These are phyloP conservation scores for Plebejus anna DNA, from an alignment of 2,888 invertebrate genomes.

Conservation along the genomic window DNA sequence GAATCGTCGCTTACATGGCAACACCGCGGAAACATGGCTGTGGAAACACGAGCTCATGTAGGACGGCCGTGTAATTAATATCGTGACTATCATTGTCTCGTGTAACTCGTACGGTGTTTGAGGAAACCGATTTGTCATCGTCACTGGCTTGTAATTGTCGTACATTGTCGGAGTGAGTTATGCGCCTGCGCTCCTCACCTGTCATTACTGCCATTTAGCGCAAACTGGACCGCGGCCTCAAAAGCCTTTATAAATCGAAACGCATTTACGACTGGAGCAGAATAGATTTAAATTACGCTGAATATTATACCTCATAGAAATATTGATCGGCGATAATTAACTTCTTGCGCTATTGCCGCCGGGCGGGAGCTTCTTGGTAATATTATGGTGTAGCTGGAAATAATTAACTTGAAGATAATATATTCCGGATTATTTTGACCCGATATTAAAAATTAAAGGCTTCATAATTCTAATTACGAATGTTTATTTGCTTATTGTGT, in stretches of 20 bases:
- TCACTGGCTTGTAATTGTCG: conserved; percentile 75
- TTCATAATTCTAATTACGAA: background rate
- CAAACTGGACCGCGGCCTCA: conserved; percentile 35
- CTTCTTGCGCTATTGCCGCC: conserved; percentile 13
- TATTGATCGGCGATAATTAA: conserved; percentile 24
- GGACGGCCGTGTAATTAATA: conserved; percentile 21
- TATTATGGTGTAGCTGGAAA: conserved; percentile 4
- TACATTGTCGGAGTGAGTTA: conserved; percentile 75
- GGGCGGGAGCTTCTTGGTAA: background rate
- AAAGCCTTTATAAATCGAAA: conserved; percentile 17
- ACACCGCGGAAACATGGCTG: background rate
- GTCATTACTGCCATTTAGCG: conserved; percentile 39
- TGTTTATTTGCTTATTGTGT: background rate
- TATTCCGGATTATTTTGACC: background rate
- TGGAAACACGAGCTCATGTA: conserved; percentile 20
- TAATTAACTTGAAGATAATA: background rate
- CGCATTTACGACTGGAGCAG: conserved; percentile 17
- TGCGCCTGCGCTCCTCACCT: conserved; percentile 55
- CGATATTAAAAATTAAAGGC: background rate
- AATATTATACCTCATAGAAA: conserved; percentile 27
- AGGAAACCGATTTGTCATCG: conserved; percentile 74
- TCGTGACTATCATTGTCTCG: conserved; percentile 16
- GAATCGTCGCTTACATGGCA: background rate
- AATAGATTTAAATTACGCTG: conserved; percentile 25
- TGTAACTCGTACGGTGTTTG: conserved; percentile 60